Evolutionary conservation across 2,888 invertebrate genomes (phyloP).

Genomic region (Hemistola chrysoprasaria): DNA sequence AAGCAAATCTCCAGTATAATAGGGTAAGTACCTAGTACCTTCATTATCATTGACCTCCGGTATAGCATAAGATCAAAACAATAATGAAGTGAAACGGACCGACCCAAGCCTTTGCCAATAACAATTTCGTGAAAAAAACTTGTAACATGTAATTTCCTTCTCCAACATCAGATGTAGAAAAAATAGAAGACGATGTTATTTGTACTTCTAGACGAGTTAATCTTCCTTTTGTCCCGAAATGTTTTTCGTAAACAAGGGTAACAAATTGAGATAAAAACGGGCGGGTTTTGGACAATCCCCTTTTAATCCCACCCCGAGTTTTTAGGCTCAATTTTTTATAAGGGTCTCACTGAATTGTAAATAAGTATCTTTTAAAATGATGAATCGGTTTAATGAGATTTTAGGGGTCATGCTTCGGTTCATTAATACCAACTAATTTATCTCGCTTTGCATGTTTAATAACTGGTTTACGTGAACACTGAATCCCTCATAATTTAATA

Average conservation of each 20-base stretch:
- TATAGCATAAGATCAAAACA: no score
- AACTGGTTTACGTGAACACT: no score
- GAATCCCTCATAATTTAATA: no score
- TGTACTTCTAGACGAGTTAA: conserved; percentile 47
- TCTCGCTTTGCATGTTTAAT: no score
- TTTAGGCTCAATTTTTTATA: conserved; percentile 48
- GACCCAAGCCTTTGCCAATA: no score
- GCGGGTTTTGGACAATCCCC: conserved; percentile 51
- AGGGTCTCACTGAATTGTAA: conserved; percentile 48
- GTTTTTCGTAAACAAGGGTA: conserved; percentile 58
- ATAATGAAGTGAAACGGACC: no score
- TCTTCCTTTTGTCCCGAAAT: conserved; percentile 54
- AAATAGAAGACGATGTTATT: not conserved
- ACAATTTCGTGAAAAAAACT: no score
- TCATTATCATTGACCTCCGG: no score
- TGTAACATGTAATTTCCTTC: no score
- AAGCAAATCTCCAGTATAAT: no score
- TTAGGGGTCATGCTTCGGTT: conserved; percentile 13
- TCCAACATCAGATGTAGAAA: no score
- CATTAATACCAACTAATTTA: not conserved
- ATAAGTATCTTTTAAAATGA: conserved; percentile 41
- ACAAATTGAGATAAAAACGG: conserved; percentile 68
- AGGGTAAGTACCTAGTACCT: no score
- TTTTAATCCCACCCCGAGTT: conserved; percentile 58
- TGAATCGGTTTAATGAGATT: conserved; percentile 35